Base-by-base conservation (phyloP, 2,113 vertebrate genomes). In the Grammomys surdaster region DNA sequence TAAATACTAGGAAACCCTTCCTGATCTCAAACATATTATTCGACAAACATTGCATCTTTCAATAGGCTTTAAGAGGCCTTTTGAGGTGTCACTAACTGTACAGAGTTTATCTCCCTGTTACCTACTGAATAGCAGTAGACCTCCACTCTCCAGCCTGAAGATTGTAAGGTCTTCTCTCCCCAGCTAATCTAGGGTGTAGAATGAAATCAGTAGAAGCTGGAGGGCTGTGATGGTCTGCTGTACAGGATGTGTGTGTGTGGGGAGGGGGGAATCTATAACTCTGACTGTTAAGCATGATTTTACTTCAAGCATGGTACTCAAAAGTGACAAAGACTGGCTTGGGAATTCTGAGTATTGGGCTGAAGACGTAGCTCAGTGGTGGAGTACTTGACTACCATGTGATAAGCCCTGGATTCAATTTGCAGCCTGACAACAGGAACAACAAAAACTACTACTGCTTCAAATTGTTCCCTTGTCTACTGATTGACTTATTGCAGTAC, bases 41-140 rank as follows among this genome's bases (percentile, higher is more conserved):
- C 54, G 46, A 73, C 58, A 91, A 93, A 96, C 75, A 58, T 16
- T 72, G 36, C 12, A 84, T 69, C 54, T 95, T 94, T 93, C 5
- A 2, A 60, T 89, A 69, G 22, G 7, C 46, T 86, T 84, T 31
- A 58, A 78, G 31, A 33, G 31, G 43, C 17, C 63, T 93, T 85
- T 86, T 69, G 88, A 65, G 76, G 67, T 7, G 54, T 76, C 77
- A 48, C 60, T 95, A 65, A 72, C 7, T 31, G n/a, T 33, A 54
- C 19, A 36, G 51, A 43, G n/a, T 51, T 85, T 26, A 43, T 80
- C 48, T 46, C 67, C 24, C 14, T 33, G 28, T 72, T 54, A 51
- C 26, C 31, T 69, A 19, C 20, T 85, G 28, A n/a, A 22, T 46
- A 22, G 46, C 70, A 33, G 9, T 33, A 85, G 40, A 3, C 16